Evolutionary conservation across 2,888 invertebrate species (phyloP), one percentile per base, ranked within the genome.

Genomic region (Priocnemis perturbator): DNA sequence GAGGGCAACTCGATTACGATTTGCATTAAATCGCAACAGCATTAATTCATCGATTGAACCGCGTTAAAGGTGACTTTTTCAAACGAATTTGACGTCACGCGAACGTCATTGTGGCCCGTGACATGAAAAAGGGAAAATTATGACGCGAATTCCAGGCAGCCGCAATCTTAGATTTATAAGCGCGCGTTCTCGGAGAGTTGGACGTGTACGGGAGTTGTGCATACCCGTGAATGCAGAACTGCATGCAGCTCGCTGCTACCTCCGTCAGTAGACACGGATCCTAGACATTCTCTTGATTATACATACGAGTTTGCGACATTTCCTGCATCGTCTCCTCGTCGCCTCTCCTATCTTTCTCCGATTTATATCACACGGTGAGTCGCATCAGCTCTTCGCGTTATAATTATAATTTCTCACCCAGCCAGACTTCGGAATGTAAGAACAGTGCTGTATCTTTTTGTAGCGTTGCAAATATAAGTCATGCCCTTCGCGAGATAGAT

Each of bases 241-340:
- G 47, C 58, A 62, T 64, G 65, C 57, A 73, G 65, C 71, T 73
- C 69, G 63, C 65, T 37, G 11, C 37, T 37, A 11, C 37, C 60
- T 62, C 59, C 52, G 57, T 60, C 63, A 58, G 67, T 57, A 76
- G 79, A 67, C 68, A 69, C 67, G 67, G 71, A 59, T 60, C 53
- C 57, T 67, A 67, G 64, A 72, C 62, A 72, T 76, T 60, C 74
- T 65, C 71, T 77, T 84, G 83, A 85, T 85, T 85, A 78, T 73
- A 69, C 73, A 71, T 76, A 61, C 64, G 60, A 72, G 60, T 63
- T 20, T 59, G 44, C 60, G 17, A 52, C 61, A 62, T 60, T 69
- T 68, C 66, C 44, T 63, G 61, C 52, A 45, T 60, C 61, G 65
- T 57, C 48, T 67, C 37, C 71, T 56, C 59, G n/a, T 60, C 47